Conservation (phyloP, 2,797 vertebrate species). For the Gymnothorax javanicus region DNA sequence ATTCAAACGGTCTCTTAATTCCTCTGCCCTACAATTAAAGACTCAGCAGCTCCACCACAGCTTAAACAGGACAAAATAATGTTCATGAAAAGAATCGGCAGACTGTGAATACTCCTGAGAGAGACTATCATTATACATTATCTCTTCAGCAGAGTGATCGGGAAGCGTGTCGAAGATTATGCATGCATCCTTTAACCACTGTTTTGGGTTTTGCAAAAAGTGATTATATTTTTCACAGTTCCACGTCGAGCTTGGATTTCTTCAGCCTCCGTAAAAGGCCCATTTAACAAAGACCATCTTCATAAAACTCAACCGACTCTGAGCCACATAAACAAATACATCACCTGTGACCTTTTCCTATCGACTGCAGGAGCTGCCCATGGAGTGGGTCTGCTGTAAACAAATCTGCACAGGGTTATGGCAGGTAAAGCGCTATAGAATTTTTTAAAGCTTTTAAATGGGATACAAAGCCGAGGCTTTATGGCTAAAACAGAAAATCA, state of each 20-base stretch:
- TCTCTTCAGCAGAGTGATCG: neutral
- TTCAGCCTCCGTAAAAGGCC: neutral
- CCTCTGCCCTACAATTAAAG: neutral
- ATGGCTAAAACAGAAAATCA: neutral
- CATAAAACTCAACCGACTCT: neutral
- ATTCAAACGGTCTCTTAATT: neutral
- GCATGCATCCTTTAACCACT: neutral
- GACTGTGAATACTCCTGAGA: neutral
- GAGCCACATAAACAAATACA: neutral
- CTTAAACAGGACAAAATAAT: slow-evolving; percentile 2
- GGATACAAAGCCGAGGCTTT: neutral
- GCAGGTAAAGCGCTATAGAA: neutral
- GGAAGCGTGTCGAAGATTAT: slow-evolving; percentile 2
- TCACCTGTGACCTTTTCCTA: neutral
- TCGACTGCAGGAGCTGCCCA: neutral
- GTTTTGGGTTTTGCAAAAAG: neutral
- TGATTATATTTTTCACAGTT: neutral
- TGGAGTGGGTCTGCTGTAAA: neutral
- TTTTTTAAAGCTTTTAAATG: neutral
- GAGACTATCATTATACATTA: slow-evolving; percentile 1
- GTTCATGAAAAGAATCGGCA: neutral
- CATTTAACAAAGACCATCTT: neutral
- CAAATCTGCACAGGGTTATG: neutral
- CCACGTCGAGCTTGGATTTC: neutral
- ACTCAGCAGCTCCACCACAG: neutral